Base-by-base conservation (phyloP, 2,888 invertebrate species). In the Seira musarum region DNA sequence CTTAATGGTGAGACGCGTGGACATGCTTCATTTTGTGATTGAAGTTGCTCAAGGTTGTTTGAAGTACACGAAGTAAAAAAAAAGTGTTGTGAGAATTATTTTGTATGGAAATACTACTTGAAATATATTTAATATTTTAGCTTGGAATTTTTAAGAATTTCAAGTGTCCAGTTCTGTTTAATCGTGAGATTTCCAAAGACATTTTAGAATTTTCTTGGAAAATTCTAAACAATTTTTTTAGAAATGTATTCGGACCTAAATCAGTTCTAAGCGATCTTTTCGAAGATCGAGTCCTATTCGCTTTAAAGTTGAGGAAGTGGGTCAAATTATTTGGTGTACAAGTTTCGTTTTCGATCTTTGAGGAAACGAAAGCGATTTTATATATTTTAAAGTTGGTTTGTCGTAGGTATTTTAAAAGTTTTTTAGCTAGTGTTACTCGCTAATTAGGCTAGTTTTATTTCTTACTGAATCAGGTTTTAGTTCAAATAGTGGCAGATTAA, bases 381-480 rank as follows among this genome's bases (percentile, higher is more conserved):
- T 30, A 2, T 30, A 30, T 30, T 30, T 30, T 30, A 30, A n/a
- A n/a, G n/a, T n/a, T n/a, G n/a, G n/a, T n/a, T n/a, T n/a, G 40
- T 13, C 13, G 40, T 67, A 21, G 17, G 21, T 15, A 53, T 70
- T 30, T 5, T 30, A 30, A 53, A 72, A 78, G 78, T 78, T 78
- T 78, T 78, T 78, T 78, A 67, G 78, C 72, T 49, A 30, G 72
- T 71, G 15, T 8, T 60, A 68, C 71, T 22, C 19, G 72, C 78
- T 78, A 78, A 78, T 72, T 78, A 78, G 78, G 78, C 78, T 78
- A 67, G 49, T n/a, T n/a, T n/a, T n/a, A n/a, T n/a, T n/a, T n/a
- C n/a, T n/a, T n/a, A n/a, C n/a, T n/a, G n/a, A n/a, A n/a, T n/a
- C n/a, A n/a, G n/a, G n/a, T n/a, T n/a, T n/a, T n/a, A n/a, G n/a